These are phyloP conservation scores for Eurypyga helias DNA, from an alignment of 2,113 vertebrate genomes.

Conservation along the genomic window DNA sequence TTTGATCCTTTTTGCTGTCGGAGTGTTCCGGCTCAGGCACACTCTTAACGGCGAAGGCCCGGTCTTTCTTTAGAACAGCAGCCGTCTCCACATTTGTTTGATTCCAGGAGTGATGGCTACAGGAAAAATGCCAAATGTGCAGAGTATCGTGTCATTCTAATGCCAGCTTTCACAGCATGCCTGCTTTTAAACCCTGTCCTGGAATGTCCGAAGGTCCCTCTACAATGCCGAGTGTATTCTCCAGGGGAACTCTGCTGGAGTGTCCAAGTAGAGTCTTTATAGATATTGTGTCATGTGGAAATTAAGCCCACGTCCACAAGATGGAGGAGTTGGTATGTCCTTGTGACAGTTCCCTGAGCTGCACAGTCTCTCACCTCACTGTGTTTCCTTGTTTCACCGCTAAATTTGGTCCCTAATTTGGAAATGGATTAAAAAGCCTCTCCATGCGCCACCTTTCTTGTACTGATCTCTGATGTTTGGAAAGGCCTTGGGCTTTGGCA, in stretches of 20 bases:
- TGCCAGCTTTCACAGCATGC: neutral
- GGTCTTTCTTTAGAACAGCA: neutral
- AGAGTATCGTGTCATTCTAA: neutral
- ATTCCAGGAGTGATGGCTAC: neutral
- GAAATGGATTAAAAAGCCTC: neutral
- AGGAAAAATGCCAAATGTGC: neutral
- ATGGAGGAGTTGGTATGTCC: conserved; percentile 30
- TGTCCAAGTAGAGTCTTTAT: neutral
- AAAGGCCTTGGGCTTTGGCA: conserved; percentile 11
- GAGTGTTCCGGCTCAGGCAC: neutral
- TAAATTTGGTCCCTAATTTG: neutral
- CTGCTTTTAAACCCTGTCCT: neutral
- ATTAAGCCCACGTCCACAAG: neutral
- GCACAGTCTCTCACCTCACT: neutral
- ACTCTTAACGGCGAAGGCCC: neutral
- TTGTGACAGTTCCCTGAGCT: neutral
- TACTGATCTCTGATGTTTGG: neutral
- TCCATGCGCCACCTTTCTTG: neutral
- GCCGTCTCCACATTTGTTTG: neutral
- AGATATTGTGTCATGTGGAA: neutral
- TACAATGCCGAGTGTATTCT: neutral
- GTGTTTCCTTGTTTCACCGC: neutral
- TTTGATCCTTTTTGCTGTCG: neutral
- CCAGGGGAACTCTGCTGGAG: neutral
- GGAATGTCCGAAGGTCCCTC: neutral